Evolutionary conservation across 1,140 invertebrate species (phyloP).

Genomic region (Rhyacophila brunnea): DNA sequence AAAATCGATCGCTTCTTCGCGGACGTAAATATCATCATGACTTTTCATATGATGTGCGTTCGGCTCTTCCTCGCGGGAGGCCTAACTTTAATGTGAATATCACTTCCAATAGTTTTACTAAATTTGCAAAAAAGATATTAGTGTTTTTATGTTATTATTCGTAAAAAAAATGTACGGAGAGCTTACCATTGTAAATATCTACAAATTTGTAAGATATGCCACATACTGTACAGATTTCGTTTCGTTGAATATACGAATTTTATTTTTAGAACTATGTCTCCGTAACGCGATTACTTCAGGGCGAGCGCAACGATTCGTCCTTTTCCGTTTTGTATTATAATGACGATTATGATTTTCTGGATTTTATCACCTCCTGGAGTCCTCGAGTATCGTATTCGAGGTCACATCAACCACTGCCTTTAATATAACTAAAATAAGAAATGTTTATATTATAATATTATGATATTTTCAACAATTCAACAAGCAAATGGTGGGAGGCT

Average conservation of each 20-base stretch:
- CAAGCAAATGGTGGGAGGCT: conserved; percentile 23
- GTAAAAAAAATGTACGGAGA: neutral
- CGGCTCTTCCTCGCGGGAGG: neutral
- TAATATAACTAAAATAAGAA: conserved; percentile 5
- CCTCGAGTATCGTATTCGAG: neutral
- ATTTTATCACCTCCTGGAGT: neutral
- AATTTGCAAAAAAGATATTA: neutral
- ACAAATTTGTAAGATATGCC: conserved; percentile 14
- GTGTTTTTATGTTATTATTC: neutral
- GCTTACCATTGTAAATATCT: conserved; percentile 8
- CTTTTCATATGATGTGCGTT: neutral
- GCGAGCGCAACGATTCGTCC: too few relatives aligned
- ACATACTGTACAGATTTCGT: conserved; percentile 5
- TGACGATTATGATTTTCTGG: conserved; percentile 4
- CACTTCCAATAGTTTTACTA: neutral
- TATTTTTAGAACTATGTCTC: too few relatives aligned
- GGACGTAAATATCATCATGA: neutral
- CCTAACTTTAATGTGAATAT: neutral
- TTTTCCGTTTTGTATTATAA: neutral
- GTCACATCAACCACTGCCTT: conserved; percentile 18
- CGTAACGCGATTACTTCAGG: too few relatives aligned
- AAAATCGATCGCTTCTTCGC: neutral
- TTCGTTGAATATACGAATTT: conserved; percentile 7
- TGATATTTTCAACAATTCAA: conserved; percentile 18
- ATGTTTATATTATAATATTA: conserved; percentile 6